Base-by-base conservation (phyloP, 1,140 invertebrate species). In the Ceratoteleas bidentatus region DNA sequence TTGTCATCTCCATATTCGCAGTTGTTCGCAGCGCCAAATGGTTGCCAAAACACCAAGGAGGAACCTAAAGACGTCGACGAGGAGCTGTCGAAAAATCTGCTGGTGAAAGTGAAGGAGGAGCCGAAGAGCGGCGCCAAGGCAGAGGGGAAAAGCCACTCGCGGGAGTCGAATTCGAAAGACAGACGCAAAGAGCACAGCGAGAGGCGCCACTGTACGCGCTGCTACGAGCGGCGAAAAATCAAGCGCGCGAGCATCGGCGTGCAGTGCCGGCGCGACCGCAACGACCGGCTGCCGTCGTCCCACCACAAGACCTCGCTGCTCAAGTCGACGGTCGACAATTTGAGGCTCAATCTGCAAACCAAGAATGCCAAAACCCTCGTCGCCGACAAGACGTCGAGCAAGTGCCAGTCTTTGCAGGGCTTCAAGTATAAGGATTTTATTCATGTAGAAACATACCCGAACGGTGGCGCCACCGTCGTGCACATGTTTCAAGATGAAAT, bases 401-500 rank as follows among this genome's bases (percentile, higher is more conserved):
- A 91, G 5, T 86, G 86, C 64, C 87, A 89, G 53, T 88, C 91
- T 3, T 83, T 93, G 34, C 92, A 93, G 76, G 91, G 93, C 86
- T 88, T 96, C 15, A 96, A 95, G 85, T 96, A 95, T 87, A 93
- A 94, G 53, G 92, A 94, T 70, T 96, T 94, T 83, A 96, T 97
- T 87, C 94, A 96, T 76, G 93, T 98, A 81, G 98, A 99, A 91
- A 95, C 95, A 0, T 97, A 99, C 92, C 94, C 97, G 0, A 99
- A 99, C 92, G 98, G 98, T n/a, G 98, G 97, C 32, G 98, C 97
- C 2, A 94, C 95, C 40, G 95, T 98, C 7, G 94, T 99, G 38
- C 97, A 98, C 91, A 93, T 98, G 88, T 98, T 98, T 91, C 97
- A 99, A 89, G 95, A 98, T 85, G 97, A 99, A 91, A 95, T 99